Percentiles rank a stretch among this genome's conserved stretches.
Evolutionary conservation across 2,888 invertebrate species (phyloP).

Genomic region (Hirudinaria manillensis): DNA sequence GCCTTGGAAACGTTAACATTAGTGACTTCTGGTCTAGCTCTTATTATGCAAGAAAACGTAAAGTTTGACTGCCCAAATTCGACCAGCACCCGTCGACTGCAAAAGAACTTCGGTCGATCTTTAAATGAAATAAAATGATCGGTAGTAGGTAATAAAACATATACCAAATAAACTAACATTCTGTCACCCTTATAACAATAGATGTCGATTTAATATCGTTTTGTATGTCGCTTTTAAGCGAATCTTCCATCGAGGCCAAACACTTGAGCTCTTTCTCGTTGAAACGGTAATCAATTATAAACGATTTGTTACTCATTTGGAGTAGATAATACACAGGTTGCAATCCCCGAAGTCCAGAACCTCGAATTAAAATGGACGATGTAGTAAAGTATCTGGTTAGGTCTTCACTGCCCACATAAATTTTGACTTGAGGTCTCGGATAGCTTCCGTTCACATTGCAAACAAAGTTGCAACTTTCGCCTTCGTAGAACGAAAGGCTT

Average conservation of each 20-base stretch:
- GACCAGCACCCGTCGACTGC: neutral
- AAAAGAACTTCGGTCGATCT: conserved; percentile 30
- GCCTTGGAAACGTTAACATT: neutral
- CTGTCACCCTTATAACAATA: conserved; percentile 6
- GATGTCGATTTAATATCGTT: neutral
- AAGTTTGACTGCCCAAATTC: conserved; percentile 24
- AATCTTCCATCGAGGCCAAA: conserved; percentile 12
- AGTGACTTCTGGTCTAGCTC: conserved; percentile 21
- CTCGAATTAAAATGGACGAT: conserved; percentile 5
- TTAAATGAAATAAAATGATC: neutral
- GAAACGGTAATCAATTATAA: conserved; percentile 25
- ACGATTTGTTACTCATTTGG: conserved; percentile 22
- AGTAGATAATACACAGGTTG: conserved; percentile 27
- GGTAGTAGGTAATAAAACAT: neutral
- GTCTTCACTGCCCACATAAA: conserved; percentile 31
- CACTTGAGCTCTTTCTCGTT: conserved; percentile 32
- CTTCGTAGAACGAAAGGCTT: conserved; percentile 22
- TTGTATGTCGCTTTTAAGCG: neutral
- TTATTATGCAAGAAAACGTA: conserved; percentile 24
- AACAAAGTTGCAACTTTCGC: conserved; percentile 14
- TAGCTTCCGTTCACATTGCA: conserved; percentile 29
- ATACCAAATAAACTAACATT: conserved; percentile 26
- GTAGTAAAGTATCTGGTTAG: conserved; percentile 23
- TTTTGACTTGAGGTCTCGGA: conserved; percentile 25
- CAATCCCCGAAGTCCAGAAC: conserved; percentile 14